Evolutionary conservation across 1,140 invertebrate species (phyloP).

Genomic region (Ectropis grisescens): DNA sequence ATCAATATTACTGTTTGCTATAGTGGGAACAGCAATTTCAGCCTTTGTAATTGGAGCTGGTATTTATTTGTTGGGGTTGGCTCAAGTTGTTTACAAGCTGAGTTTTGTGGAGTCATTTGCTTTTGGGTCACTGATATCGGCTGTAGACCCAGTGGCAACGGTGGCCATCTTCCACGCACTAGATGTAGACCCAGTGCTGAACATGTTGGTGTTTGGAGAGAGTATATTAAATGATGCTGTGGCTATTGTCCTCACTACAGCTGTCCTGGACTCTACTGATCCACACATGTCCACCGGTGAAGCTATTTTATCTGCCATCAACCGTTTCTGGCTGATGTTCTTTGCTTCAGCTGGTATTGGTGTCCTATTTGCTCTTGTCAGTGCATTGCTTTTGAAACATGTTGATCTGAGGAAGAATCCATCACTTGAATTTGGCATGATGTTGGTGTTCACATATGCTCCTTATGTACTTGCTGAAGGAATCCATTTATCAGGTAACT

Average conservation of each 20-base stretch:
- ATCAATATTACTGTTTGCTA: slow-evolving; percentile 94
- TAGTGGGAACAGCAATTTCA: slow-evolving; percentile 96
- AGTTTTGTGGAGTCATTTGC: slow-evolving; percentile 98
- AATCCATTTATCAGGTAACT: slow-evolving; percentile 91
- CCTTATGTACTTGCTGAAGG: slow-evolving; percentile 98
- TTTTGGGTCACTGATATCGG: slow-evolving; percentile 98
- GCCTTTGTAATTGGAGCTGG: slow-evolving; percentile 95
- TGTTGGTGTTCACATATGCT: slow-evolving; percentile 98
- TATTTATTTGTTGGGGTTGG: slow-evolving; percentile 93
- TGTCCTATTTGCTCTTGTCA: slow-evolving; percentile 94
- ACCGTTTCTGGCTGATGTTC: slow-evolving; percentile 97
- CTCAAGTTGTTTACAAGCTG: slow-evolving; percentile 90
- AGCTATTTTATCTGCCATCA: slow-evolving; percentile 90
- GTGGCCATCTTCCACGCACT: slow-evolving; percentile 98
- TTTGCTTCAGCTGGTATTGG: slow-evolving; percentile 98
- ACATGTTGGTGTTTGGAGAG: slow-evolving; percentile 99
- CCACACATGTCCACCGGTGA: slow-evolving; percentile 80
- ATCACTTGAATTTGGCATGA: slow-evolving; percentile 97
- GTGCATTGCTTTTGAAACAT: slow-evolving; percentile 95
- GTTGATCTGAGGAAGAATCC: slow-evolving; percentile 97
- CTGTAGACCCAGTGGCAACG: slow-evolving; percentile 98
- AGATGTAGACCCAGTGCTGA: slow-evolving; percentile 94
- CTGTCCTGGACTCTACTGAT: slow-evolving; percentile 83
- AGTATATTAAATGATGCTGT: slow-evolving; percentile 99
- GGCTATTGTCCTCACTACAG: slow-evolving; percentile 96